Base-by-base conservation (phyloP, 2,797 vertebrate genomes). In the Garrulus glandarius region DNA sequence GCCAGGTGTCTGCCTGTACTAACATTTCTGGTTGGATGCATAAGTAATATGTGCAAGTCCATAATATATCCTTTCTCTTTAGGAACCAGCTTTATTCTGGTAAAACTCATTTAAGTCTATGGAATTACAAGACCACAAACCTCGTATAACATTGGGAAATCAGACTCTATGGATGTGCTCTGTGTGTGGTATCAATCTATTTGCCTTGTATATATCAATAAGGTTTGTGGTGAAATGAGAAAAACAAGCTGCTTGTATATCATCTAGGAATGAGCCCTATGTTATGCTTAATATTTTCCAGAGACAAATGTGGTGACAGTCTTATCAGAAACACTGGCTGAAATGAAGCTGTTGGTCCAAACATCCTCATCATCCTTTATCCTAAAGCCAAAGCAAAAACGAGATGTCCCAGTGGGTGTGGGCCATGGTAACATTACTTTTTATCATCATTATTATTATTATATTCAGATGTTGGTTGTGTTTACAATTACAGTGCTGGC, bases 311-410 rank as follows among this genome's bases (percentile, higher is more conserved):
- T 67, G 89, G 86, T 89, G 96, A 96, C 92, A 95, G 63, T 84
- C 92, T 92, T 96, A 95, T 94, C 95, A 95, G 87, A 93, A 92
- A 95, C 76, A 84, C 80, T 68, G 94, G 69, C 70, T 96, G 93
- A 94, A 97, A 96, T 91, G 82, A 95, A 89, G 94, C 72, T 84
- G 95, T 95, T 84, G 96, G 92, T 95, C 88, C 92, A 81, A 94
- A 97, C 70, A 69, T 89, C 87, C 93, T 94, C 83, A 91, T 96
- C 84, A 87, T 95, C 87, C 60, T 96, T 95, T 95, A 92, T 92
- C 60, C 87, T 87, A 91, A 93, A 92, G 78, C 94, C 94, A 92
- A 89, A 87, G 92, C 85, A 83, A 90, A 96, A 93, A 71, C 82
- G 69, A 95, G 92, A 82, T 6, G 19, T 93, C 95, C 86, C 84